A percentile compares a stretch with the other conserved stretches of the same genome.
Evolutionary conservation across 2,888 invertebrate species (phyloP).

Genomic region (Cataglyphis rosenhaueri): DNA sequence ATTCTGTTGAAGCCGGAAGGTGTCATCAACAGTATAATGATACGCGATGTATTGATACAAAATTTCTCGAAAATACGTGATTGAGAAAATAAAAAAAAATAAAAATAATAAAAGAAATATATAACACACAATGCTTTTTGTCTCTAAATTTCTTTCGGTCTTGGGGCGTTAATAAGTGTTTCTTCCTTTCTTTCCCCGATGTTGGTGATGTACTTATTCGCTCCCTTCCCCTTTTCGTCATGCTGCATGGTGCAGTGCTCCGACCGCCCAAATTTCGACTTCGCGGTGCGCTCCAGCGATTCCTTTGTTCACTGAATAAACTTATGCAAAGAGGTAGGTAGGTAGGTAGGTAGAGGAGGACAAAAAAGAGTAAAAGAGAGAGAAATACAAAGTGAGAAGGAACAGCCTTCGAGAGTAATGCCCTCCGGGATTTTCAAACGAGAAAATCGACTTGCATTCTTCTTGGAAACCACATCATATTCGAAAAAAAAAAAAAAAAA

Average conservation of each 20-base stretch:
- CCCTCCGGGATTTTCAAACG: constrained; percentile 52
- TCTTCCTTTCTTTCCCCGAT: background rate
- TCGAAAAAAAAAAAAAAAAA: background rate
- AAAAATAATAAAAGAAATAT: background rate
- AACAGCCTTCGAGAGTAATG: constrained; percentile 39
- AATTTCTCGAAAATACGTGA: constrained; percentile 73
- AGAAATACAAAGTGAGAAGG: background rate
- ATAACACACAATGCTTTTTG: constrained; percentile 5
- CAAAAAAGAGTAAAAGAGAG: constrained; percentile 33
- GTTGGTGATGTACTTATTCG: constrained; percentile 19
- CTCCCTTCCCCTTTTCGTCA: constrained; percentile 56
- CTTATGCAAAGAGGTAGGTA: constrained; percentile 63
- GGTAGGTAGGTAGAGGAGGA: constrained; percentile 1
- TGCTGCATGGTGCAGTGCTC: constrained; percentile 56
- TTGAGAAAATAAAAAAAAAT: background rate
- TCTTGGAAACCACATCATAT: background rate
- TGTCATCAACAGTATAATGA: constrained; percentile 70
- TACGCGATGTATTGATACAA: constrained; percentile 74
- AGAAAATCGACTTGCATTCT: constrained; percentile 14
- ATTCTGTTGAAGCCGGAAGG: constrained; percentile 71
- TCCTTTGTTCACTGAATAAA: constrained; percentile 68
- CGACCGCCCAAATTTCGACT: constrained; percentile 65
- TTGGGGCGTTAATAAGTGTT: background rate
- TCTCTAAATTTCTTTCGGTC: constrained; percentile 27
- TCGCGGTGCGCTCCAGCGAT: constrained; percentile 68